Conservation (phyloP, 2,888 invertebrate species). For the Flexamia atlantica region DNA sequence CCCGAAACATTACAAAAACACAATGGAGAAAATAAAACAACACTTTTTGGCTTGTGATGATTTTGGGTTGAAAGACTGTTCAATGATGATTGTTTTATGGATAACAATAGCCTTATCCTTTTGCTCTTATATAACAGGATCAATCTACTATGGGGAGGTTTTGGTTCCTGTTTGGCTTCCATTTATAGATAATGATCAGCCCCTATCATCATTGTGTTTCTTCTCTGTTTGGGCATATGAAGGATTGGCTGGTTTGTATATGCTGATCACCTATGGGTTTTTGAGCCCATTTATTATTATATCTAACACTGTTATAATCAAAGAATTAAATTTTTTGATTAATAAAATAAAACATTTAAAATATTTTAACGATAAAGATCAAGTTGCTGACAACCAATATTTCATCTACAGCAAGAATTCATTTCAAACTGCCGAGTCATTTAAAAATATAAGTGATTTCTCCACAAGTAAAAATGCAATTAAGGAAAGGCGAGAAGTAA, state of each 20-base stretch:
- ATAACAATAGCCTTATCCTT: background rate
- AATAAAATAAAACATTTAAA: background rate
- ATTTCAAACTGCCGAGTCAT: no score
- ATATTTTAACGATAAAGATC: background rate
- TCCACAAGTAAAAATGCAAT: no score
- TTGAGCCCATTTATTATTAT: conserved; percentile 8
- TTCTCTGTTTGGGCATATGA: background rate
- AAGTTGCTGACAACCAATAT: background rate
- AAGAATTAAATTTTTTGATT: conserved; percentile 27
- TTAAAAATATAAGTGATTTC: no score
- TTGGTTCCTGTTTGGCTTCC: conserved; percentile 30
- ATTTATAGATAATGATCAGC: conserved; percentile 7
- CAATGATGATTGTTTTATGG: background rate
- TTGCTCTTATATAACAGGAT: background rate
- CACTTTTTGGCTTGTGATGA: conserved; percentile 7
- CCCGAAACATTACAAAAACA: background rate
- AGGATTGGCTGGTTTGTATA: background rate
- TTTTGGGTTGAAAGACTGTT: background rate
- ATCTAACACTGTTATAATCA: background rate
- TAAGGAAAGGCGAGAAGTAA: no score
- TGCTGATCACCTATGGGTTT: background rate
- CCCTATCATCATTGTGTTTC: background rate
- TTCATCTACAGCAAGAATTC: no score
- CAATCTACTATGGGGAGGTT: conserved; percentile 28
- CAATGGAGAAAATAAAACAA: background rate